Evolutionary conservation across 2,113 vertebrate genomes (phyloP).

Genomic region (Vombatus ursinus): DNA sequence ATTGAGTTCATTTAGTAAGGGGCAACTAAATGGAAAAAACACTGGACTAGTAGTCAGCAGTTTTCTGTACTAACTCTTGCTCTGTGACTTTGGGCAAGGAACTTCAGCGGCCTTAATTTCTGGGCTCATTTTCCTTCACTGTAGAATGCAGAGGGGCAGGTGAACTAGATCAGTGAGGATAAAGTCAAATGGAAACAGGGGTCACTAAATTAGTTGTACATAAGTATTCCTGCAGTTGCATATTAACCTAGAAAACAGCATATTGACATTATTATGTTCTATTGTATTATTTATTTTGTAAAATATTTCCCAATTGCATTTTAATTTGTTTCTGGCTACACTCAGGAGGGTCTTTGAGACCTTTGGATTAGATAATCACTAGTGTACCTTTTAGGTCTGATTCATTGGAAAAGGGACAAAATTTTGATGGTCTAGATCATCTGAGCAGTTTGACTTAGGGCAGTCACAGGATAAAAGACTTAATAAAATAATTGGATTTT

Average conservation of each 20-base stretch:
- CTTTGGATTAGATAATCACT: background rate
- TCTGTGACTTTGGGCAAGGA: background rate
- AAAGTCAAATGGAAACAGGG: background rate
- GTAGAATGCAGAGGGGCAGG: background rate
- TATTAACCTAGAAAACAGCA: too few relatives aligned
- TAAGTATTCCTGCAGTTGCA: too few relatives aligned
- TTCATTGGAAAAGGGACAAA: background rate
- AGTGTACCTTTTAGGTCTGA: background rate
- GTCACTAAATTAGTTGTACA: too few relatives aligned
- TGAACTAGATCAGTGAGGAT: background rate
- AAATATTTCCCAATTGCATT: too few relatives aligned
- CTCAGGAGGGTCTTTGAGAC: background rate
- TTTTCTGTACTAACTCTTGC: background rate
- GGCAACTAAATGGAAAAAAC: background rate
- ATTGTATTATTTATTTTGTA: too few relatives aligned
- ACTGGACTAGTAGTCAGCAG: background rate
- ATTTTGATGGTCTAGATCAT: background rate
- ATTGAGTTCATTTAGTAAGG: background rate
- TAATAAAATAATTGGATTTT: background rate
- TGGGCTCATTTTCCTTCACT: background rate
- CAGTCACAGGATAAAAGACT: background rate
- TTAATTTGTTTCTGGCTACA: too few relatives aligned
- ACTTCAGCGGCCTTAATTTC: background rate
- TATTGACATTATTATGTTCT: too few relatives aligned
- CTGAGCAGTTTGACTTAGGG: background rate